Percentiles rank a stretch among this genome's conserved stretches.
phyloP scores from a whole-genome alignment of 2,113 vertebrate genomes.

The Hyaena hyaena region DNA sequence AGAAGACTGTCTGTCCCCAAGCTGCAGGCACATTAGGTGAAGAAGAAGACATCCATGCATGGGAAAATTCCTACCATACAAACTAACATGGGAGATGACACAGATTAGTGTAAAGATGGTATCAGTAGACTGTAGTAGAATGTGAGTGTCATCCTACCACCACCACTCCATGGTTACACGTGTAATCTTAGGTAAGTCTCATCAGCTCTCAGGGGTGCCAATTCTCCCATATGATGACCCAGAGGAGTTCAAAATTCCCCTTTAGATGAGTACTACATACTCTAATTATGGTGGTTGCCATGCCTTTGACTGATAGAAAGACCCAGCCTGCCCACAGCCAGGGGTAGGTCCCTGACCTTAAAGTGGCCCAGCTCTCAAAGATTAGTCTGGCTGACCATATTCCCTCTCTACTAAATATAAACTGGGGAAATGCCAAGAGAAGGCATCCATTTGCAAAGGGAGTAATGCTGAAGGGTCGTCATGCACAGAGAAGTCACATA shows the following conservation, averaged over 20 bases:
- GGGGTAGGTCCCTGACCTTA: background rate
- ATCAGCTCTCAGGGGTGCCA: background rate
- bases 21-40: background rate
- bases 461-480: background rate
- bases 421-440: background rate
- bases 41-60: background rate
- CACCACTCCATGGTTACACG: background rate
- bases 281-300: background rate
- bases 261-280: background rate
- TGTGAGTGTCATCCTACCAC: background rate
- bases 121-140: background rate
- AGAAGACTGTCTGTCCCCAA: background rate
- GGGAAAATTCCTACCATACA: background rate
- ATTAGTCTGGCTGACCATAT: background rate
- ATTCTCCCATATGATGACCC: background rate
- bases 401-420: background rate
- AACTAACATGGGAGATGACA: background rate
- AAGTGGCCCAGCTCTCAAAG: background rate
- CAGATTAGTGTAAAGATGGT: background rate
- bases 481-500: background rate
- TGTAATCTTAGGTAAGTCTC: background rate
- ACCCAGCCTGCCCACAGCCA: background rate
- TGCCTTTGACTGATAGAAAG: background rate
- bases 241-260: background rate
- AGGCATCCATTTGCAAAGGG: background rate